Evolutionary conservation across 1,140 invertebrate species (phyloP).

Genomic region (Asbolus verrucosus): DNA sequence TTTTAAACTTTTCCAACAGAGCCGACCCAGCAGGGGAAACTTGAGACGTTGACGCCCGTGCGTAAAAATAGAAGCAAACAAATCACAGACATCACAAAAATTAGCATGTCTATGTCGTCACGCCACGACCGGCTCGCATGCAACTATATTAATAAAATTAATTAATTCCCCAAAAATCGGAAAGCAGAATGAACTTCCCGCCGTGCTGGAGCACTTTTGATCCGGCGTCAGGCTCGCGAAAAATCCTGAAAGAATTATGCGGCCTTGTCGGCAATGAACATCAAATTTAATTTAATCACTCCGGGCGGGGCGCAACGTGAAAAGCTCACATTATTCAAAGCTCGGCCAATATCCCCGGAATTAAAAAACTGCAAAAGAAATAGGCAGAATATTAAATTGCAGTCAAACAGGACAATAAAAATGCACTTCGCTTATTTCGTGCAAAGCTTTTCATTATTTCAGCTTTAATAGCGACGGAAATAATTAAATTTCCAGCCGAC

Average conservation of each 20-base stretch:
- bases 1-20: background rate
- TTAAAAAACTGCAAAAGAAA: background rate
- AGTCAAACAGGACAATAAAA: constrained; percentile 1
- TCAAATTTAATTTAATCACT: constrained; percentile 3
- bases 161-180: constrained; percentile 6
- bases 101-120: constrained; percentile 14
- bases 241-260: background rate
- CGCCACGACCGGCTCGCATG: constrained; percentile 15
- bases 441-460: constrained; percentile 5
- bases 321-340: constrained; percentile 8
- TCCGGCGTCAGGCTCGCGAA: too few species aligned
- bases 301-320: background rate
- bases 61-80: constrained; percentile 33
- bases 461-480: background rate
- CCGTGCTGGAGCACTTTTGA: too few species aligned
- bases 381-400: constrained; percentile 24
- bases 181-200: too few species aligned
- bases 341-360: background rate
- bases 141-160: constrained; percentile 22
- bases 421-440: constrained; percentile 12
- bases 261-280: background rate
- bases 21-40: background rate
- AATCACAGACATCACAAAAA: constrained; percentile 25
- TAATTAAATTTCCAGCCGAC: constrained; percentile 7
- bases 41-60: background rate